phyloP scores from a whole-genome alignment of 1,140 invertebrate genomes.

The Rhyzopertha dominica region DNA sequence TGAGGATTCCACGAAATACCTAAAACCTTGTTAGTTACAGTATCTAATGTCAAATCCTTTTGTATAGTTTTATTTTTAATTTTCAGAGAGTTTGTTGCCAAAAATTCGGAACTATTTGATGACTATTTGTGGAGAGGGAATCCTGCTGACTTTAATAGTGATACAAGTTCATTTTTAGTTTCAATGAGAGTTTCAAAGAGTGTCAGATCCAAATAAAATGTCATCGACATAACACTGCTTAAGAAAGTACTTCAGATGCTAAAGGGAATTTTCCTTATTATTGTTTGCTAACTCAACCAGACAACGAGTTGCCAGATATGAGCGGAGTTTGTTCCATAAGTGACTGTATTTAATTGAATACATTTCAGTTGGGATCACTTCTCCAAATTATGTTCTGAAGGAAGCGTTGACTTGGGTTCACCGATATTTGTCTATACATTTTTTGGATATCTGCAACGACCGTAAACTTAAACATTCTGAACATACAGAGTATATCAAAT shows the following conservation, averaged over 20 bases:
- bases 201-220: constrained; percentile 35
- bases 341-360: too few relatives aligned
- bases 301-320: constrained; percentile 12
- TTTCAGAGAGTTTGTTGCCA: constrained; percentile 9
- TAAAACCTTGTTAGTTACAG: constrained; percentile 8
- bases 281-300: constrained; percentile 26
- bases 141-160: constrained; percentile 9
- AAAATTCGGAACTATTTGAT: constrained; percentile 22
- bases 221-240: constrained; percentile 43
- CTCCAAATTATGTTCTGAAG: too few relatives aligned
- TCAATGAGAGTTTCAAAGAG: constrained; percentile 17
- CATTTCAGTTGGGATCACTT: neutral
- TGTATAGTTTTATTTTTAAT: constrained; percentile 3
- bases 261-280: constrained; percentile 17
- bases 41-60: constrained; percentile 7
- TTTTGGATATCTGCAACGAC: too few relatives aligned
- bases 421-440: too few relatives aligned
- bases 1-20: constrained; percentile 9
- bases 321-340: constrained; percentile 12
- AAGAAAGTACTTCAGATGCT: constrained; percentile 10
- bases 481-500: too few relatives aligned
- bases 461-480: too few relatives aligned
- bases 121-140: constrained; percentile 34
- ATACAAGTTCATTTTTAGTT: constrained; percentile 18
- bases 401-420: too few relatives aligned